Percentiles rank a stretch among this genome's conserved stretches.
Evolutionary conservation across 2,113 vertebrate species (phyloP).

Genomic region (Spilogale gracilis): DNA sequence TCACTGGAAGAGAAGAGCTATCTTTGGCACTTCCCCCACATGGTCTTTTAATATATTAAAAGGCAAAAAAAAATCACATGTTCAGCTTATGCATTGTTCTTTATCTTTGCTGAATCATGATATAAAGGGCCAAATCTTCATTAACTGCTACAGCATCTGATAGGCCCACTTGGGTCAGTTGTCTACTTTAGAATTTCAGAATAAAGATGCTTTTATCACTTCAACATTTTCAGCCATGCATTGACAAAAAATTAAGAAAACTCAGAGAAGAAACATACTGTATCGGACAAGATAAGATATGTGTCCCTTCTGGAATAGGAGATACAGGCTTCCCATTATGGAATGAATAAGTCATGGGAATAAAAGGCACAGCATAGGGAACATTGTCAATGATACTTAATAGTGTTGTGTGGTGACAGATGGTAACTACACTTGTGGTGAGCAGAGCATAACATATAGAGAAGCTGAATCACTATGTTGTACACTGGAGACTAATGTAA

Average conservation of each 20-base stretch:
- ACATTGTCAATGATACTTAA: not conserved
- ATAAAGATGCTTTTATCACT: not conserved
- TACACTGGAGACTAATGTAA: not conserved
- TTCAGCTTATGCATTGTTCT: slow-evolving; percentile 29
- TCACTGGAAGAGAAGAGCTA: slow-evolving; percentile 13
- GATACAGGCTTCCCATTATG: not conserved
- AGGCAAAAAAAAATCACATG: not conserved
- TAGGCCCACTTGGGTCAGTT: not conserved
- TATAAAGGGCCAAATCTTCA: not conserved
- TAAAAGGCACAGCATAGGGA: not conserved
- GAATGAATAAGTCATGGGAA: not conserved
- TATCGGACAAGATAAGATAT: not conserved
- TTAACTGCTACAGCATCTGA: not conserved
- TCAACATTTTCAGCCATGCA: slow-evolving; percentile 22
- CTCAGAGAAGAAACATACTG: not conserved
- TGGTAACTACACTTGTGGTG: not conserved
- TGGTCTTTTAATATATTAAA: slow-evolving; percentile 60
- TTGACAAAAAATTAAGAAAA: not conserved
- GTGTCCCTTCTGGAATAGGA: not conserved
- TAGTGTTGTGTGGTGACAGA: not conserved
- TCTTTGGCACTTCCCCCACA: slow-evolving; percentile 3
- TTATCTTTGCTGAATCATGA: slow-evolving; percentile 49
- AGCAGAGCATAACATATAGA: not conserved
- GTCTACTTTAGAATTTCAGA: slow-evolving; percentile 53
- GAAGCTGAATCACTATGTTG: not conserved